These are phyloP conservation scores for Heterodera filipjevi DNA, from an alignment of 2,888 invertebrate genomes.

Conservation along the genomic window DNA sequence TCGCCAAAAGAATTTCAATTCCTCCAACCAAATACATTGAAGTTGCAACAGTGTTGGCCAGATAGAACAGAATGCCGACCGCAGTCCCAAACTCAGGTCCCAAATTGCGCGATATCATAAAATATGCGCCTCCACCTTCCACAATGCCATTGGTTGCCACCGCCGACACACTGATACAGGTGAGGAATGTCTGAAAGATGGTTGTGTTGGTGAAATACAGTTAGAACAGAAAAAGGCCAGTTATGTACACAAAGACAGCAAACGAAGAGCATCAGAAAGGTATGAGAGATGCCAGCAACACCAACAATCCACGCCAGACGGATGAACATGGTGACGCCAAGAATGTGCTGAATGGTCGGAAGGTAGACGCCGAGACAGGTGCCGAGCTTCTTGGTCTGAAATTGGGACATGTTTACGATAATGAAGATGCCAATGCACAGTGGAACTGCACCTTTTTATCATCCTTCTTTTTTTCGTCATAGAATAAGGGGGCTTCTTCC, in stretches of 20 bases:
- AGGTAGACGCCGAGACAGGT: slow-evolving; percentile 96
- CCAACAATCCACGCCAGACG: slow-evolving; percentile 95
- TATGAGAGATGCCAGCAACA: slow-evolving; percentile 89
- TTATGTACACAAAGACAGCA: slow-evolving; percentile 69
- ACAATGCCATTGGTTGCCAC: slow-evolving; percentile 99
- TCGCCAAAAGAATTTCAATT: slow-evolving; percentile 63
- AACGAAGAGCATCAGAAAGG: slow-evolving; percentile 89
- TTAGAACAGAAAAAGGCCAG: no score
- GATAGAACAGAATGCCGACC: slow-evolving; percentile 96
- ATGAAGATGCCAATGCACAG: not conserved
- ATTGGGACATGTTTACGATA: not conserved
- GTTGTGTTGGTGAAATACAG: not conserved
- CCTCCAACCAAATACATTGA: slow-evolving; percentile 97
- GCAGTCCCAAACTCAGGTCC: slow-evolving; percentile 99
- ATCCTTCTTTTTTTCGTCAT: not conserved
- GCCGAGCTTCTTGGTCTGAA: slow-evolving; percentile 88
- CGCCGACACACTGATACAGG: slow-evolving; percentile 94
- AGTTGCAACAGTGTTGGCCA: slow-evolving; percentile 94
- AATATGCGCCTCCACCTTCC: slow-evolving; percentile 92
- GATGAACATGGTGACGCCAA: slow-evolving; percentile 98
- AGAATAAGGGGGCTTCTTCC: not conserved
- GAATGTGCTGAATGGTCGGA: slow-evolving; percentile 99
- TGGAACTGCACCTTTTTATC: not conserved
- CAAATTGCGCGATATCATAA: slow-evolving; percentile 88
- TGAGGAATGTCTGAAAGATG: slow-evolving; percentile 67